These are phyloP conservation scores for Dendronephthya gigantea DNA, from an alignment of 64 coral and sea anemone genomes.

Conservation along the genomic window DNA sequence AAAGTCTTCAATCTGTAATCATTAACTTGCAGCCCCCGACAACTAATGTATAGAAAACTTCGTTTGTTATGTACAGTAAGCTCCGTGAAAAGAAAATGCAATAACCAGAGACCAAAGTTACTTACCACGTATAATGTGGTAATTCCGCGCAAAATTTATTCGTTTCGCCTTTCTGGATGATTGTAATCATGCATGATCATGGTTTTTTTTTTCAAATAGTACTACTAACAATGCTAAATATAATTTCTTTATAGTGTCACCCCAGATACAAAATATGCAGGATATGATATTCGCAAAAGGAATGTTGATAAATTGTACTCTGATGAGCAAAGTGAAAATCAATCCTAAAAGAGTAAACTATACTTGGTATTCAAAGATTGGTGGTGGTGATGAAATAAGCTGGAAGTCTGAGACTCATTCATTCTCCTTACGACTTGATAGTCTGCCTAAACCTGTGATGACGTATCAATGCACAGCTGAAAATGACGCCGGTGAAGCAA, in stretches of 20 bases:
- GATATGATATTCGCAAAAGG: not conserved
- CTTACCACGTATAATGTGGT: too few relatives aligned
- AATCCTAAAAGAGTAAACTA: not conserved
- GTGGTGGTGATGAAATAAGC: not conserved
- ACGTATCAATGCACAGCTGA: not conserved
- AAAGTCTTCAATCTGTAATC: too few relatives aligned
- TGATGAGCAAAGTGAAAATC: not conserved
- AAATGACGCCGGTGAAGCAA: not conserved
- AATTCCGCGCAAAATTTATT: too few relatives aligned
- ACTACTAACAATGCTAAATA: too few relatives aligned
- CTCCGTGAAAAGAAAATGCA: too few relatives aligned
- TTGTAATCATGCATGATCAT: too few relatives aligned
- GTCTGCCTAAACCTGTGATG: not conserved
- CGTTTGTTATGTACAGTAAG: too few relatives aligned
- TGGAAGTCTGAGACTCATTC: not conserved
- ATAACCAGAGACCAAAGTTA: too few relatives aligned
- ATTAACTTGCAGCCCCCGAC: too few relatives aligned
- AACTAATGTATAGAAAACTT: too few relatives aligned
- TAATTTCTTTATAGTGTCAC: not conserved
- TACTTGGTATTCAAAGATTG: not conserved
- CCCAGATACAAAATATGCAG: not conserved
- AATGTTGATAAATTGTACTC: not conserved
- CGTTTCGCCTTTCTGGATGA: too few relatives aligned
- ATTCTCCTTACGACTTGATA: not conserved
- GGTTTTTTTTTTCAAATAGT: too few relatives aligned